Conservation (phyloP, 1,140 invertebrate species). For the Papilio xuthus region DNA sequence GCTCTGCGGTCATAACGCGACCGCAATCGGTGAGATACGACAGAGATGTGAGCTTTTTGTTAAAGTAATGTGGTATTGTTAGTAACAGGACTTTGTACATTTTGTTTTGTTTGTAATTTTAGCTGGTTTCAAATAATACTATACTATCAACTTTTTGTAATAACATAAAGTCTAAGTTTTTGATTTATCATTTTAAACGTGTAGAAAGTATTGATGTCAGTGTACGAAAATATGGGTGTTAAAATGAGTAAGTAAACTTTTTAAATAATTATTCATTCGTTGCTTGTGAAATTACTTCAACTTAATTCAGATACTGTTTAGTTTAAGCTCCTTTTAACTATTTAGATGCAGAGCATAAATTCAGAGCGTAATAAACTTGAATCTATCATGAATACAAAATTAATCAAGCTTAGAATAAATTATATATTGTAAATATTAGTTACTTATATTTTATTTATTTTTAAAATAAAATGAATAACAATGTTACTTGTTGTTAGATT, state of each 20-base stretch:
- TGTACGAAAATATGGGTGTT: too few relatives aligned
- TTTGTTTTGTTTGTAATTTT: slow-evolving; percentile 8
- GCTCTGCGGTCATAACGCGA: slow-evolving; percentile 21
- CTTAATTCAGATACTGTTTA: background rate
- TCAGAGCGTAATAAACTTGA: background rate
- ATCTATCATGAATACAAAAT: background rate
- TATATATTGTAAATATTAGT: background rate
- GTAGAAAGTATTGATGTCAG: too few relatives aligned
- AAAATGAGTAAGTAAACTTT: too few relatives aligned
- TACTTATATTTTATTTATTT: too few relatives aligned
- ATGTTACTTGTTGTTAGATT: too few relatives aligned
- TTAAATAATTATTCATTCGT: too few relatives aligned
- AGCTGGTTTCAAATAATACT: background rate
- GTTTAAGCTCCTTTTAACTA: background rate
- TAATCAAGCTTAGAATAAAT: background rate
- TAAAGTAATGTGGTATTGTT: background rate
- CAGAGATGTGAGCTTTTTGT: slow-evolving; percentile 30
- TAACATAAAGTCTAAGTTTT: too few relatives aligned
- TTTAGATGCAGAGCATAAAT: background rate
- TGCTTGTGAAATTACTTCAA: background rate
- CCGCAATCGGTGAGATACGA: slow-evolving; percentile 30
- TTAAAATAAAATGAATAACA: too few relatives aligned
- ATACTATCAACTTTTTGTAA: too few relatives aligned
- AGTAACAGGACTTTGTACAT: background rate
- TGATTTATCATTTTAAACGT: too few relatives aligned